phyloP scores from a whole-genome alignment of 2,113 vertebrate species.

The Pogona vitticeps region DNA sequence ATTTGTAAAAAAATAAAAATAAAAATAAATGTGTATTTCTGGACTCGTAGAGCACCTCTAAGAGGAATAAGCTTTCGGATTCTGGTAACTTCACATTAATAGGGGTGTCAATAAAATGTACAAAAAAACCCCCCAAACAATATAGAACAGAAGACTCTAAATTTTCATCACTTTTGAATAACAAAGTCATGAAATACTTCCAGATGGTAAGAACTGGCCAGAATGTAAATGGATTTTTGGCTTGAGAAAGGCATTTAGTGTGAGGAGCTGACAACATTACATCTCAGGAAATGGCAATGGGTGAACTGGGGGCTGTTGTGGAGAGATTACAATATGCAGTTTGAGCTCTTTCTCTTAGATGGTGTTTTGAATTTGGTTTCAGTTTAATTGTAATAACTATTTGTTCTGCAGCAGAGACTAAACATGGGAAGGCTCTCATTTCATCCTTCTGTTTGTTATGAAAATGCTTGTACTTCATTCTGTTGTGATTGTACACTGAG shows the following conservation, averaged over 20 bases:
- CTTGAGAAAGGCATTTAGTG: slow-evolving; percentile 20
- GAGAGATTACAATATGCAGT: slow-evolving; percentile 60
- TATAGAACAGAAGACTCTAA: not conserved
- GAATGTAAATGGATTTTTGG: slow-evolving; percentile 39
- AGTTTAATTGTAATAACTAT: slow-evolving; percentile 65
- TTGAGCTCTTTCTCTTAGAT: slow-evolving; percentile 56
- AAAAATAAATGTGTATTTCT: not conserved
- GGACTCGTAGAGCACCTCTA: slow-evolving; percentile 18
- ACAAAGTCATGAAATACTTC: slow-evolving; percentile 61
- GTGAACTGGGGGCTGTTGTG: slow-evolving; percentile 7
- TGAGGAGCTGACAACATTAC: slow-evolving; percentile 30
- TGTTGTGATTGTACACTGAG: not conserved
- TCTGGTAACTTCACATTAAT: slow-evolving; percentile 46
- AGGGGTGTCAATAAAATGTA: slow-evolving; percentile 38
- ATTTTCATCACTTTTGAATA: slow-evolving; percentile 48
- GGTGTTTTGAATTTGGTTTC: slow-evolving; percentile 60
- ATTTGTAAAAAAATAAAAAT: not conserved
- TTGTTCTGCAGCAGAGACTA: slow-evolving; percentile 66
- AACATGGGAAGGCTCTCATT: slow-evolving; percentile 62
- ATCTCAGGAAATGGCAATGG: slow-evolving; percentile 20
- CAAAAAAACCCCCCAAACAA: not conserved
- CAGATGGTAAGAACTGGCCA: slow-evolving; percentile 59
- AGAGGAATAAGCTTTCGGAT: not conserved
- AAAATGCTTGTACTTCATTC: slow-evolving; percentile 51
- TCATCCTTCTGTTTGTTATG: slow-evolving; percentile 58